Base-by-base conservation (phyloP, 2,113 vertebrate species). In the Otis tarda region DNA sequence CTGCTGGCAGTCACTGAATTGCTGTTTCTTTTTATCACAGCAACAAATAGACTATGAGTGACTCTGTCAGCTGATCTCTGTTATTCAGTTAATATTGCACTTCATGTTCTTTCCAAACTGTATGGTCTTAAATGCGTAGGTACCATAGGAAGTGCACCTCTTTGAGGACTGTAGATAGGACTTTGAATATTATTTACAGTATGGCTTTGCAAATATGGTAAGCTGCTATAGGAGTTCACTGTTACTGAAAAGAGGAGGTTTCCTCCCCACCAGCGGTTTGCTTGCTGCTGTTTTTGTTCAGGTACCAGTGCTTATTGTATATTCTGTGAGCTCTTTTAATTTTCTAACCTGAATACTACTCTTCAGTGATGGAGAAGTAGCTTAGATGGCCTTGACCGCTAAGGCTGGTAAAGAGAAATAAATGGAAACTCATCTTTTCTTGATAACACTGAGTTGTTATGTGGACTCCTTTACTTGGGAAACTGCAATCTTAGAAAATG, bases 221-320 rank as follows among this genome's bases (percentile, higher is more conserved):
- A n/a, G 15, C 7, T 63, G 19, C 13, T 18, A 0, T 7, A 35
- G 41, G 18, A 50, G 12, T 45, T 83, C 4, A 4, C 4, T 68
- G 6, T 37, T 63, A 12, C 2, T 35, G 31, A 50, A 33, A 9
- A 33, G 24, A 20, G 18, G 4, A 47, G 12, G 5, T 71, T 39
- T 73, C 7, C 6, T 45, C 3, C 30, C 14, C 0, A 4, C 3
- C 7, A 24, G 21, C 4, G 27, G 2, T 59, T 76, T 45, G 1
- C 4, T 83, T 91, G 14, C 16, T 64, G 16, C 8, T 64, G 2
- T 49, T 67, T 67, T 80, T 39, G 6, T 80, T 45, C 6, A 16
- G 14, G 0, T 83, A 2, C 3, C 37, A 12, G 14, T 33, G n/a
- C 10, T 63, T 8, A 2, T 41, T 56, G 7, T 47, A 5, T 45